Percentiles rank a stretch among this genome's conserved stretches.
Conservation (phyloP, 1,140 invertebrate genomes). For the Nautilus pompilius region DNA sequence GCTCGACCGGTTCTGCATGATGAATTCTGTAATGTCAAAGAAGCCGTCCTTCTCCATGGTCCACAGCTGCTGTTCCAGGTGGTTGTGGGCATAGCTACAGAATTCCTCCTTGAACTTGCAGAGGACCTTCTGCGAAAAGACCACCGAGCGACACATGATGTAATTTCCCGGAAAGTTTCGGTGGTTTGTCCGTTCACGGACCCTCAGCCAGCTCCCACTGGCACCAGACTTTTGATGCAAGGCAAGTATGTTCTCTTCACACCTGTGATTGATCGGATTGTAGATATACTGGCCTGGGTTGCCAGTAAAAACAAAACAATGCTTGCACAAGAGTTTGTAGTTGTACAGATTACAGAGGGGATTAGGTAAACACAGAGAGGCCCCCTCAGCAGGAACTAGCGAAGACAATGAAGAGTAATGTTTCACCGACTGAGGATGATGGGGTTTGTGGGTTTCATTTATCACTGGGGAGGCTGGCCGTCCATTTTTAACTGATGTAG, state of each 20-base stretch:
- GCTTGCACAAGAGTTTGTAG: slow-evolving; percentile 32
- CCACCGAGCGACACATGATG: slow-evolving; percentile 40
- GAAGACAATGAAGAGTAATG: too few relatives aligned
- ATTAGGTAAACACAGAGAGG: too few relatives aligned
- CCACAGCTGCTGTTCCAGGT: slow-evolving; percentile 41
- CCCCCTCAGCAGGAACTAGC: too few relatives aligned
- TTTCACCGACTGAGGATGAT: too few relatives aligned
- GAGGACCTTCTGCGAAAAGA: slow-evolving; percentile 27
- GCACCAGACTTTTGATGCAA: slow-evolving; percentile 14
- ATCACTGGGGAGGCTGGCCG: too few relatives aligned
- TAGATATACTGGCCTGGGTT: slow-evolving; percentile 25
- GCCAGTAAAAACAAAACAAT: slow-evolving; percentile 26
- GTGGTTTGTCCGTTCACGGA: slow-evolving; percentile 43
- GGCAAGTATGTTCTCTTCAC: slow-evolving; percentile 39
- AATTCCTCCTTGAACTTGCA: slow-evolving; percentile 36
- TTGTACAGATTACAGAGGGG: slow-evolving; percentile 30
- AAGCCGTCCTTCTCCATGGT: slow-evolving; percentile 37
- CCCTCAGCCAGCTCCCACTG: slow-evolving; percentile 22
- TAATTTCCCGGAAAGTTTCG: slow-evolving; percentile 36
- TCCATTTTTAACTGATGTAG: too few relatives aligned
- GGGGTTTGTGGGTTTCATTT: too few relatives aligned
- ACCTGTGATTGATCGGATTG: slow-evolving; percentile 22
- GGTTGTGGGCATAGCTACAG: slow-evolving; percentile 49
- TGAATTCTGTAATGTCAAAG: slow-evolving; percentile 43
- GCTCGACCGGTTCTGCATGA: slow-evolving; percentile 29